A percentile compares a stretch with the other conserved stretches of the same genome.
These are phyloP conservation scores for Myiagra hebetior DNA, from an alignment of 2,113 vertebrate species.

Conservation along the genomic window DNA sequence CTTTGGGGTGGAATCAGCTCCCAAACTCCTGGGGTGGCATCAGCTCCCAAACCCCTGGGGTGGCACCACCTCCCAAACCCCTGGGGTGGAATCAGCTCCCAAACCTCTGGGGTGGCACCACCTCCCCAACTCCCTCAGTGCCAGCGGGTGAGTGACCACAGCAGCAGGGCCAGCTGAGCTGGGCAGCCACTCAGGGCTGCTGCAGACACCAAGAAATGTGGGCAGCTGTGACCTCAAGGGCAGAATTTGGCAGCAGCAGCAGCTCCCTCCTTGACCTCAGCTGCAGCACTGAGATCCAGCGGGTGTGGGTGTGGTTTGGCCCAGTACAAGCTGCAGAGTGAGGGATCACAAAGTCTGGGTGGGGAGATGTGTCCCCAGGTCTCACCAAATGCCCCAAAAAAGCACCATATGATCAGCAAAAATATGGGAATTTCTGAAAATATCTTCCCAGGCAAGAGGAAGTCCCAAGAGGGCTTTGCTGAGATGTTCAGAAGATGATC, in stretches of 20 bases:
- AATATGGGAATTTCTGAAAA: background rate
- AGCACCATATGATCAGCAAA: rapidly evolving
- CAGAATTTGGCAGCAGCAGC: background rate
- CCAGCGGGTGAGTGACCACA: rapidly evolving
- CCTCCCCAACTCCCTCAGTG: background rate
- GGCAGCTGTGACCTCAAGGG: background rate
- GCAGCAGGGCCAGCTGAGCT: background rate
- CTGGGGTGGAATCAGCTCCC: background rate
- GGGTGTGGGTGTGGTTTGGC: background rate
- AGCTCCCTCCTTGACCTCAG: background rate
- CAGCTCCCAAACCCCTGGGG: background rate
- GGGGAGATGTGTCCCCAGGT: background rate
- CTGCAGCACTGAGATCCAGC: background rate
- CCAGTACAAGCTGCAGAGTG: background rate
- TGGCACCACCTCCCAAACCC: background rate
- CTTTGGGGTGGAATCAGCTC: too few species aligned
- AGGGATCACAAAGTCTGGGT: rapidly evolving
- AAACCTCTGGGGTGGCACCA: background rate
- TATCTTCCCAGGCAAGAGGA: background rate
- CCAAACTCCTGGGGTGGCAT: too few species aligned
- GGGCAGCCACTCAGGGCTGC: background rate
- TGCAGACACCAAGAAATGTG: rapidly evolving
- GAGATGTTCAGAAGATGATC: background rate
- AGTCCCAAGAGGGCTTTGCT: background rate
- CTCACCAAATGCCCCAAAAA: background rate